These are phyloP conservation scores for Eremobia ochroleuca DNA, from an alignment of 2,888 invertebrate genomes.

Conservation along the genomic window DNA sequence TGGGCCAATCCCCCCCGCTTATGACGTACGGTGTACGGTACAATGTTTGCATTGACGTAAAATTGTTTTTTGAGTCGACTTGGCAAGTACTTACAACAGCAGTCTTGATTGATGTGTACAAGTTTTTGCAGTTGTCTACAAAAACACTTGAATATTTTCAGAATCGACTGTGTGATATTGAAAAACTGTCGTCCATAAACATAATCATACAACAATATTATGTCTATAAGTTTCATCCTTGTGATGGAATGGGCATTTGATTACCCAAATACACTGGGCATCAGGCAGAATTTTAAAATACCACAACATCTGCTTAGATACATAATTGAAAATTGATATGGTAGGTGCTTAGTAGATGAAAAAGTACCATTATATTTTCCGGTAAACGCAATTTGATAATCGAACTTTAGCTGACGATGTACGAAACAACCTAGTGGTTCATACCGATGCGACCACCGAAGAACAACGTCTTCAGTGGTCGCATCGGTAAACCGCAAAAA, in stretches of 20 bases:
- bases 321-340: not conserved
- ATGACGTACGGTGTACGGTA: constrained; percentile 33
- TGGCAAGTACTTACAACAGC: constrained; percentile 45
- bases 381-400: not conserved
- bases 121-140: constrained; percentile 21
- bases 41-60: constrained; percentile 48
- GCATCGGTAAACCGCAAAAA: not conserved
- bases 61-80: constrained; percentile 47
- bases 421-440: not conserved
- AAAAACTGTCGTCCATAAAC: not conserved
- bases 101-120: constrained; percentile 40
- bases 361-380: not conserved
- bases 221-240: not conserved
- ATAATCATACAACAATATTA: not conserved
- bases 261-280: not conserved
- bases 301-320: not conserved
- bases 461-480: not conserved
- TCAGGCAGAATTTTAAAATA: not conserved
- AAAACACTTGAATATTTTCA: constrained; percentile 37
- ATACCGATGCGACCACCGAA: not conserved
- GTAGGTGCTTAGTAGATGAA: not conserved
- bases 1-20: constrained; percentile 17
- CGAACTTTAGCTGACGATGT: not conserved
- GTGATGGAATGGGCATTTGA: not conserved
- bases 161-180: constrained; percentile 11